phyloP scores from a whole-genome alignment of 2,797 vertebrate genomes.

The Aulostomus chinensis region DNA sequence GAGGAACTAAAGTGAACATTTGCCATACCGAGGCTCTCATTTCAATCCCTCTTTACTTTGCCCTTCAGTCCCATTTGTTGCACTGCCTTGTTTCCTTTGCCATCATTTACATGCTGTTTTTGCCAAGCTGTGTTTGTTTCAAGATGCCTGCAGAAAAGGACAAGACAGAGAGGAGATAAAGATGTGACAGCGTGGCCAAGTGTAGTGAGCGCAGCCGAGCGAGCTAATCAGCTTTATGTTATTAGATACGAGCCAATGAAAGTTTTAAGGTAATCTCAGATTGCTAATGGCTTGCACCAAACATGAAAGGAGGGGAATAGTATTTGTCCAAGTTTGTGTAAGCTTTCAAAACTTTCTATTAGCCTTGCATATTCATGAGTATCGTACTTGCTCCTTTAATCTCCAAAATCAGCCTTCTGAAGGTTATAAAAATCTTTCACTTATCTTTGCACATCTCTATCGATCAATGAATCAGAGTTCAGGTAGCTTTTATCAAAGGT shows the following conservation, averaged over 20 bases:
- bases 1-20: slow-evolving; percentile 30
- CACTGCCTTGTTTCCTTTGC: slow-evolving; percentile 6
- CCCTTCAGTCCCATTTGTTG: slow-evolving; percentile 16
- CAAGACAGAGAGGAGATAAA: slow-evolving; percentile 12
- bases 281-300: slow-evolving; percentile 27
- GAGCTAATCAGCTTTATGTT: slow-evolving; percentile 30
- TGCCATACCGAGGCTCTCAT: slow-evolving; percentile 22
- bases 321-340: slow-evolving; percentile 26
- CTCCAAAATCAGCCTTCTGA: slow-evolving; percentile 44
- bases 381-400: slow-evolving; percentile 42
- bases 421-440: slow-evolving; percentile 52
- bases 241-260: slow-evolving; percentile 31
- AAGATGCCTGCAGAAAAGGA: slow-evolving; percentile 16
- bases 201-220: slow-evolving; percentile 5
- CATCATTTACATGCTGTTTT: slow-evolving; percentile 21
- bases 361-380: slow-evolving; percentile 52
- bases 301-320: slow-evolving; percentile 3
- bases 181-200: background rate
- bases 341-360: slow-evolving; percentile 46
- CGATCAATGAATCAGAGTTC: slow-evolving; percentile 50
- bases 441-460: slow-evolving; percentile 56
- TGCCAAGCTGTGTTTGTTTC: slow-evolving; percentile 11
- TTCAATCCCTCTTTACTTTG: background rate
- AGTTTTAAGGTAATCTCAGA: slow-evolving; percentile 50
- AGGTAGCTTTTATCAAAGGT: slow-evolving; percentile 62